Conservation (phyloP, 2,888 invertebrate species). For the Campoplex nolae region DNA sequence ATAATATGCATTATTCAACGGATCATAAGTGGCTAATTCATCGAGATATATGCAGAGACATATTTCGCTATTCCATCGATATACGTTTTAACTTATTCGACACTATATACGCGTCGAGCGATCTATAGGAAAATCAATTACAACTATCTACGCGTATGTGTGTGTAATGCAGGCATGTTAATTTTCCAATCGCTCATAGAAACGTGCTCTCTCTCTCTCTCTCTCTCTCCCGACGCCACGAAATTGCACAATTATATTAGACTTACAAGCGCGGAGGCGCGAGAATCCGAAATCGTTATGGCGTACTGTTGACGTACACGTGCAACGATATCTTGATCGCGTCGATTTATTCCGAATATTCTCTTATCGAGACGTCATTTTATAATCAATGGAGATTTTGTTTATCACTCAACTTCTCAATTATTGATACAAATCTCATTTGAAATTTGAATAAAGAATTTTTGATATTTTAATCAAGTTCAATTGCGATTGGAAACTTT, state of each 20-base stretch:
- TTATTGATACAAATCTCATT: too few relatives aligned
- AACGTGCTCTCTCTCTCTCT: not conserved
- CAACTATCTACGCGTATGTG: not conserved
- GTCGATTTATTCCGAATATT: not conserved
- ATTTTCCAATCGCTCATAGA: not conserved
- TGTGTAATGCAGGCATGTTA: not conserved
- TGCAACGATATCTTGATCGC: not conserved
- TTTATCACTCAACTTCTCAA: not conserved
- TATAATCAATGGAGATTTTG: not conserved
- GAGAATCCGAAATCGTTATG: not conserved
- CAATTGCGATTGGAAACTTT: not conserved
- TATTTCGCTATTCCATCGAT: conserved; percentile 10
- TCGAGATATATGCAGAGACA: conserved; percentile 24
- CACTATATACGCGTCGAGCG: not conserved
- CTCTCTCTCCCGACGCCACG: not conserved
- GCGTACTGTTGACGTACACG: not conserved
- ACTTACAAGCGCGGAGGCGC: conserved; percentile 22
- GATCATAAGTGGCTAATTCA: conserved; percentile 16
- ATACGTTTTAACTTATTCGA: conserved; percentile 21
- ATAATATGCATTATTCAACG: not conserved
- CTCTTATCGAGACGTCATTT: not conserved
- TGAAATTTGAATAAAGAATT: too few relatives aligned
- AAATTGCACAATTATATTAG: conserved; percentile 42
- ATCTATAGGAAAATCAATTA: conserved; percentile 27
- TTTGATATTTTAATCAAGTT: not conserved